These are phyloP conservation scores for Tachyglossus aculeatus DNA, from an alignment of 2,797 vertebrate genomes.

Conservation along the genomic window DNA sequence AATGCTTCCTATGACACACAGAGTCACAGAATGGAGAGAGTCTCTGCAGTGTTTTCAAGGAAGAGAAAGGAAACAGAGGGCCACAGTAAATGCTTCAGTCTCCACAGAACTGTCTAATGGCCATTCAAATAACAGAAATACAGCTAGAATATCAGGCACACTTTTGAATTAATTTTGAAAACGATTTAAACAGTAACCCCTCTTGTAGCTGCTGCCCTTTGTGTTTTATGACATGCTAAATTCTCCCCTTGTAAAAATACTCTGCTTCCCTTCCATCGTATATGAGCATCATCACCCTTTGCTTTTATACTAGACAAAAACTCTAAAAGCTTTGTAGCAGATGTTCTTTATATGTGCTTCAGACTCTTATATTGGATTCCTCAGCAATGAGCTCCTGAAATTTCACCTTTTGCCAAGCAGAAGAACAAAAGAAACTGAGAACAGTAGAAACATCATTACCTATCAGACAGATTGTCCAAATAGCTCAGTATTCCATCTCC, in stretches of 20 bases:
- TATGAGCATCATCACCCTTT: neutral
- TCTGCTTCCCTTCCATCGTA: neutral
- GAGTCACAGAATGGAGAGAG: no score
- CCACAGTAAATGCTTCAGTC: neutral
- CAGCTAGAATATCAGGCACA: conserved; percentile 7
- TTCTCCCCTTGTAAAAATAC: neutral
- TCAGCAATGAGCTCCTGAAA: neutral
- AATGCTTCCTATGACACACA: conserved; percentile 3
- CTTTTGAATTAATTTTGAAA: conserved; percentile 17
- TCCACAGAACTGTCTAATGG: neutral
- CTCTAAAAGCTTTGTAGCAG: neutral
- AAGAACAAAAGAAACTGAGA: no score
- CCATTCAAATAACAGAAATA: conserved; percentile 17
- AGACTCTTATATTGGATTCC: neutral
- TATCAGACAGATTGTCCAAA: no score
- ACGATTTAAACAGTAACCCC: neutral
- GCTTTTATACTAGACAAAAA: neutral
- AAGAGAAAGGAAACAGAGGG: conserved; percentile 19
- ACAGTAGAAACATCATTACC: no score
- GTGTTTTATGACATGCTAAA: neutral
- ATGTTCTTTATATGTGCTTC: neutral
- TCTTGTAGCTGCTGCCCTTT: conserved; percentile 8
- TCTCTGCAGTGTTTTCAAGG: conserved; percentile 8
- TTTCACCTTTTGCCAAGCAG: neutral
- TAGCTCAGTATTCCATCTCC: no score